Conservation (phyloP, 2,113 vertebrate species). For the Carettochelys insculpta region DNA sequence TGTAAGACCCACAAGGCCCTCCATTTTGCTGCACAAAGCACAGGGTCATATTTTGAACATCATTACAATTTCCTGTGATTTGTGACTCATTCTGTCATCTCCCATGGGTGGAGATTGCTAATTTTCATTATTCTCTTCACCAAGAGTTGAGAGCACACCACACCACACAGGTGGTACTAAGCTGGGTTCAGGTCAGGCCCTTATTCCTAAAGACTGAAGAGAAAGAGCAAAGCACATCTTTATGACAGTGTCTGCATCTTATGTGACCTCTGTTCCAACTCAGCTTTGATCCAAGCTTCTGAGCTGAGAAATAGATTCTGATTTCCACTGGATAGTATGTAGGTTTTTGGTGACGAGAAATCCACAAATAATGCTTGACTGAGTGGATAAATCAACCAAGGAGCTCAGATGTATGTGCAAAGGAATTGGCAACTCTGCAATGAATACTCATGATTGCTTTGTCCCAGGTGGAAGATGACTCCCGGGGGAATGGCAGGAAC, state of each 20-base stretch:
- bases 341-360: conserved; percentile 33
- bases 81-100: neutral
- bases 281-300: conserved; percentile 51
- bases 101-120: accelerated
- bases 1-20: neutral
- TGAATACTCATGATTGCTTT: neutral
- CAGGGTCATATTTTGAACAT: accelerated
- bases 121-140: accelerated
- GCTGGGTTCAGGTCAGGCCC: neutral
- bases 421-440: conserved; percentile 8
- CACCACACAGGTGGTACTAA: accelerated
- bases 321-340: conserved; percentile 64
- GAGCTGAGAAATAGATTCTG: conserved; percentile 47
- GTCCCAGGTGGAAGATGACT: accelerated
- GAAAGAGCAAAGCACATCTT: conserved; percentile 28
- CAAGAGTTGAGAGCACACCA: accelerated
- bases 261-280: conserved; percentile 59
- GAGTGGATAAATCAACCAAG: conserved; percentile 61
- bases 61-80: neutral
- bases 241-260: conserved; percentile 4
- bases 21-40: neutral
- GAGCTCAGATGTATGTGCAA: neutral
- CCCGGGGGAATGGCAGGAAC: neutral
- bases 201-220: neutral
- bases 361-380: conserved; percentile 64